Evolutionary conservation across 2,888 invertebrate species (phyloP).

Genomic region (Ypsolopha scabrella): DNA sequence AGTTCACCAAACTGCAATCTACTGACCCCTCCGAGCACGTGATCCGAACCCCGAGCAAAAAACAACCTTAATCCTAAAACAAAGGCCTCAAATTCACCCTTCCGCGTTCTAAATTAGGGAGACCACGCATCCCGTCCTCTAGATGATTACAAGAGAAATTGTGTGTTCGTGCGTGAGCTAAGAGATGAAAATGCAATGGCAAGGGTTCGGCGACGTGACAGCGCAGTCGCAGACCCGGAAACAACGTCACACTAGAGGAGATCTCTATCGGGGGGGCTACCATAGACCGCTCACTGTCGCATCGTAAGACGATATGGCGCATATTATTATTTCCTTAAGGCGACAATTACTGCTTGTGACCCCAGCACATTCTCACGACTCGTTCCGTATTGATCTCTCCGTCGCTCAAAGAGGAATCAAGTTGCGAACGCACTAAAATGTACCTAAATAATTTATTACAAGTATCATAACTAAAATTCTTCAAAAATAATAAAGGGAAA

Average conservation of each 20-base stretch:
- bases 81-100: too few species aligned
- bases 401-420: too few species aligned
- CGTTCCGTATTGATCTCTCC: too few species aligned
- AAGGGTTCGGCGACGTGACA: constrained; percentile 23
- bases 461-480: too few species aligned
- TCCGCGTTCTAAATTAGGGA: constrained; percentile 15
- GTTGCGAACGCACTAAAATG: too few species aligned
- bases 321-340: too few species aligned
- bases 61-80: not conserved
- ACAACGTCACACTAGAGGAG: constrained; percentile 60
- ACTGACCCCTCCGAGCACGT: constrained; percentile 48
- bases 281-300: too few species aligned
- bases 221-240: constrained; percentile 49
- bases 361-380: too few species aligned
- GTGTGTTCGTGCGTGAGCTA: constrained; percentile 28
- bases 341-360: too few species aligned
- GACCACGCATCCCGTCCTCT: constrained; percentile 19
- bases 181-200: constrained; percentile 41
- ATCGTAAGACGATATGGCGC: too few species aligned
- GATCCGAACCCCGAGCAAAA: constrained; percentile 16
- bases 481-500: too few species aligned
- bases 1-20: constrained; percentile 57
- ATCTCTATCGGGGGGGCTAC: constrained; percentile 18
- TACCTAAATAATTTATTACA: too few species aligned
- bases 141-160: constrained; percentile 24